Conservation (phyloP, 64 coral and sea anemone genomes). For the Acropora tenuis region DNA sequence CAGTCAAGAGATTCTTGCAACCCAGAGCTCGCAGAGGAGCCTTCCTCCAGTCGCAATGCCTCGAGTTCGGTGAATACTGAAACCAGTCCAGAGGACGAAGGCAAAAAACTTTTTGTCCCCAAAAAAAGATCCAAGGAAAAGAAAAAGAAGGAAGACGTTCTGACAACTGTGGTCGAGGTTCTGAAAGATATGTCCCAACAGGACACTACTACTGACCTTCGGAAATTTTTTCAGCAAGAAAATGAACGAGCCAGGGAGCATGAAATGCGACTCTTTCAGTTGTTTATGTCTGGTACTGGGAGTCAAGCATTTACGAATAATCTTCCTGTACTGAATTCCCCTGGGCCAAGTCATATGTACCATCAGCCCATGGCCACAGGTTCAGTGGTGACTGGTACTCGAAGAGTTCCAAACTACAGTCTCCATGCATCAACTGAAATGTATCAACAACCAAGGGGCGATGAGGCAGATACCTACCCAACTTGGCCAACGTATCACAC, state of each 20-base stretch:
- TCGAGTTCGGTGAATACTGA: slow-evolving; percentile 10
- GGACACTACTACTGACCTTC: slow-evolving; percentile 19
- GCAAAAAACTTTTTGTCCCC: slow-evolving; percentile 37
- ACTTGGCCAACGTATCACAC: neutral
- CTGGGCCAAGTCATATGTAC: neutral
- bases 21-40: slow-evolving; percentile 42
- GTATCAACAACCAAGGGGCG: neutral
- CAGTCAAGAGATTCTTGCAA: slow-evolving; percentile 53
- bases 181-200: slow-evolving; percentile 12
- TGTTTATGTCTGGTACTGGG: slow-evolving; percentile 16
- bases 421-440: slow-evolving; percentile 2
- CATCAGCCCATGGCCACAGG: neutral
- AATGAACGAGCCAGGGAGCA: slow-evolving; percentile 45
- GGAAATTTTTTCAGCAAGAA: slow-evolving; percentile 40
- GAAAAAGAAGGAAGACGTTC: slow-evolving; percentile 7
- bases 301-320: neutral
- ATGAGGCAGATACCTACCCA: neutral
- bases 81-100: neutral
- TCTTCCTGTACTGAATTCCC: neutral
- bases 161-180: slow-evolving; percentile 13
- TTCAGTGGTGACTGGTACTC: neutral
- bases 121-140: slow-evolving; percentile 8
- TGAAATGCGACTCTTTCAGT: slow-evolving; percentile 37
- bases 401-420: neutral
- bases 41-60: slow-evolving; percentile 21